These are phyloP conservation scores for Coenonympha arcania DNA, from an alignment of 2,888 invertebrate species.

Conservation along the genomic window DNA sequence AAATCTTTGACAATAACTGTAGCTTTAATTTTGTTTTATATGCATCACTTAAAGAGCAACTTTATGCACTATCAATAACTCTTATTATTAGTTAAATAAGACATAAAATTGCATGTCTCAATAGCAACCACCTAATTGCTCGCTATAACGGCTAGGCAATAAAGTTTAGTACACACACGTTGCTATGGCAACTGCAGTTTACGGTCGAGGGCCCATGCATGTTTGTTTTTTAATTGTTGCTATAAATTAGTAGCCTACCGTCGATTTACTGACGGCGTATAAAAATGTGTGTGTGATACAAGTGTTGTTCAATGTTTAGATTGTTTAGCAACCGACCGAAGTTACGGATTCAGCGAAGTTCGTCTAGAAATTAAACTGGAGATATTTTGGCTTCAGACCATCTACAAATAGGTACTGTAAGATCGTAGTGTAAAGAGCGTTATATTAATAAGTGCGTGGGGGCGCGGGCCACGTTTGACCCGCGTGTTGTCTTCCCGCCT, in stretches of 20 bases:
- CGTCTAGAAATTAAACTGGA: no score
- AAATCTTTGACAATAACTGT: neutral
- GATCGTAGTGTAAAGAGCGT: no score
- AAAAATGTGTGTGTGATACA: conserved; percentile 1
- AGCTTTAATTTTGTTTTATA: neutral
- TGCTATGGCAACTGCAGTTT: conserved; percentile 37
- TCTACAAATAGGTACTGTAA: no score
- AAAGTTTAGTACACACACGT: conserved; percentile 42
- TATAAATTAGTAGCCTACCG: conserved; percentile 22
- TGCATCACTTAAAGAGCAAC: neutral
- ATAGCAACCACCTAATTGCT: neutral
- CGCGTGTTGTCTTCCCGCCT: no score
- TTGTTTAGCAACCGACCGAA: no score
- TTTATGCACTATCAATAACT: neutral
- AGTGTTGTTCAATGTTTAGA: no score
- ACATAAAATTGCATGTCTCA: conserved; percentile 4
- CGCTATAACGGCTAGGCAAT: conserved; percentile 39
- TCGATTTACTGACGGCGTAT: conserved; percentile 10
- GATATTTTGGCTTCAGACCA: no score
- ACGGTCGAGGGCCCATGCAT: conserved; percentile 16
- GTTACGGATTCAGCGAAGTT: no score
- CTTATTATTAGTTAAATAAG: neutral
- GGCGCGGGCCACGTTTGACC: no score
- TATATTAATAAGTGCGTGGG: no score
- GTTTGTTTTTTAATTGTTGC: conserved; percentile 18